Evolutionary conservation across 2,888 invertebrate species (phyloP), one percentile per base, ranked within the genome.

Genomic region (Drosophila imparisetae): DNA sequence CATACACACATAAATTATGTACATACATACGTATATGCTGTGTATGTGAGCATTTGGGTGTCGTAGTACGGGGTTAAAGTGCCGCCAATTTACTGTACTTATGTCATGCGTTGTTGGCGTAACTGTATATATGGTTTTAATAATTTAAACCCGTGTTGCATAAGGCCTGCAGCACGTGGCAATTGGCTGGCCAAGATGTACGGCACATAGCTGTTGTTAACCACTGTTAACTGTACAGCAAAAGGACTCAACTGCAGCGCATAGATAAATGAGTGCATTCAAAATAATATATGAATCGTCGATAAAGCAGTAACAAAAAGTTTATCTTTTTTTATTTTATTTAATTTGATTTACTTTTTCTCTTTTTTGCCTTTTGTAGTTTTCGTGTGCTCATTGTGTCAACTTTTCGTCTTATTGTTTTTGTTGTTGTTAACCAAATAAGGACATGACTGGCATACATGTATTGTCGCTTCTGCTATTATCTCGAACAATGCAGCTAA

Each of bases 401-500:
- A 32, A 32, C 50, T 27, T 36, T 38, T 29, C 15, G n/a, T 68
- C 67, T 40, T 63, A 48, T 53, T 72, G 58, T 49, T 68, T 40
- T 21, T 59, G 50, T 34, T 65, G 38, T n/a, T 57, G 38, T 61
- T 53, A 30, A 15, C 21, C 58, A 70, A 70, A 70, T 70, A 66
- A 75, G 75, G 76, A 61, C 68, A 66, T 60, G 78, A 76, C 66
- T 75, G 75, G 50, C 66, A 73, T 72, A 73, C 71, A 78, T 70
- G 73, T 64, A 78, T 68, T 69, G 78, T 83, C 83, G 73, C 78
- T 69, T 59, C 72, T 78, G 80, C 71, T 65, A 74, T 80, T 80
- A 73, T 80, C 81, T 69, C 73, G 80, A 75, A 85, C 86, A 85
- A 85, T 85, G 78, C 73, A 84, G 83, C 86, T 86, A 85, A 85